Base-by-base conservation (phyloP, 2,797 vertebrate species). In the Periophthalmus magnuspinnatus region DNA sequence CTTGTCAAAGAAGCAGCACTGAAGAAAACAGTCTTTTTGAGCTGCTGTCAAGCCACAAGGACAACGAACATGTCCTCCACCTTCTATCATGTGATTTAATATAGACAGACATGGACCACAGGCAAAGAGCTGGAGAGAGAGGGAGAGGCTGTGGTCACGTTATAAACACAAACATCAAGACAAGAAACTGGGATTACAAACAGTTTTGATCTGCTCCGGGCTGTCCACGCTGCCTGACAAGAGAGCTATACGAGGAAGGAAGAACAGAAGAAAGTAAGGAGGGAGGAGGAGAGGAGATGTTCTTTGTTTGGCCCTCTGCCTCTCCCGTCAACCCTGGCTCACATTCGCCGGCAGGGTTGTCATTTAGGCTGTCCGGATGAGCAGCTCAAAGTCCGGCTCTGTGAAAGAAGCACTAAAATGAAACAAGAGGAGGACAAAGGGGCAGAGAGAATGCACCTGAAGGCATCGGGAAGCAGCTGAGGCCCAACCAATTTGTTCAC, bases 121-220 rank as follows among this genome's bases (percentile, higher is more conserved):
- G 84, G 89, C 82, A 57, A 45, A 63, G 84, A 84, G 81, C 83
- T 81, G 76, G 58, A 72, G 75, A n/a, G 33, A 73, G 76, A 69
- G 73, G 63, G 58, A 28, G 21, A 14, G 65, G 83, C 82, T 77
- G 84, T 83, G 86, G 88, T 86, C 88, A 86, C 84, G 84, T 86
- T 88, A 88, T 90, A 90, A 91, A 91, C 86, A 89, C 76, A 84
- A 86, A 89, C 89, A 85, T 85, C 78, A 88, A 82, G 84, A 84
- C 73, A 81, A 81, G 16, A 85, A 76, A 86, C 61, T 68, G 6
- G 81, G 72, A 86, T 90, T 84, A 88, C 88, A 89, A 91, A 90
- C 88, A 84, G 87, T 84, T 90, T 90, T 89, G 86, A 92, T 91
- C 85, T 90, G 84, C 88, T 78, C 19, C 2, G 82, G 85, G 88